Evolutionary conservation across 1,140 invertebrate species (phyloP), one percentile per base, ranked within the genome.

Genomic region (Aphelenchoides besseyi): DNA sequence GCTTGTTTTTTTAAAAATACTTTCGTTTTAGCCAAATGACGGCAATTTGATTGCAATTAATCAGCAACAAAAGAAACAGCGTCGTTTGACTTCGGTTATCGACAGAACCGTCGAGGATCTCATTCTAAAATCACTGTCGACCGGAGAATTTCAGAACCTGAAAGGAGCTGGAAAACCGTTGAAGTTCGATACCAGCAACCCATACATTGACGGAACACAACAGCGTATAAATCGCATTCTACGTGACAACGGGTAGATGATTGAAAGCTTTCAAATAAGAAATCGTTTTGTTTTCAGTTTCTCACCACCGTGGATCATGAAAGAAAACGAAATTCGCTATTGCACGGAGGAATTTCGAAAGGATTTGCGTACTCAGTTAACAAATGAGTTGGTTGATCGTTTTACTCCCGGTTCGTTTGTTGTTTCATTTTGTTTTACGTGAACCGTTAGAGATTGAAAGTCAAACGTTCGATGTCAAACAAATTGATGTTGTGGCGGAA

Each of bases 101-200:
- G 69, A 70, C 18, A 28, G 69, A n/a, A 41, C 69, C 8, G 69
- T 70, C 9, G 69, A 70, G 18, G 69, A 70, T n/a, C n/a, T 69
- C 33, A 70, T 70, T 37, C 64, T 68, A 1, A 26, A 26, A 5
- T 69, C 66, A 9, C 69, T 70, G 67, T 29, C 59, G 3, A 23
- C 33, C 16, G 69, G 69, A 3, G 63, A 70, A 28, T 70, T 70
- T 69, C 26, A 5, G 18, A 70, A 70, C 35, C 26, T 70, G 3
- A 70, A 64, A 57, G 69, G 69, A 26, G 29, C 67, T 9, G 69
- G 69, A 18, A 64, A 70, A 18, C 69, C 69, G 26, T 36, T 70
- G n/a, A 69, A 70, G 57, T 18, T 29, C 2, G 69, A 70, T 32
- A 26, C 23, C 2, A 26, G 36, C 0, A 70, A 70, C 18, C 69